phyloP scores from a whole-genome alignment of 2,888 invertebrate genomes.

The Cabera pusaria region DNA sequence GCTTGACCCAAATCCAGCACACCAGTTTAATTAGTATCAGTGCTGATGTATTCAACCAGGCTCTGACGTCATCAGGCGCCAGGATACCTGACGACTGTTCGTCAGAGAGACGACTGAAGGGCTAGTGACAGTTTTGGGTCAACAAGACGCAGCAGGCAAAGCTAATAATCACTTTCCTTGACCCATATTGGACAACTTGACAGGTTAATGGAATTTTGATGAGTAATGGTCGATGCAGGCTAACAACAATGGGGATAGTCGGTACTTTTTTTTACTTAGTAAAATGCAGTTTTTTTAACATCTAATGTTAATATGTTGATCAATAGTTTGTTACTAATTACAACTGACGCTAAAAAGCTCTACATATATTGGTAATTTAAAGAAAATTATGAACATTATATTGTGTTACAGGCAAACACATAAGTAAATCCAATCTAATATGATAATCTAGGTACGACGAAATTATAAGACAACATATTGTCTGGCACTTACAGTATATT shows the following conservation, averaged over 20 bases:
- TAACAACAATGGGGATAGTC: no score
- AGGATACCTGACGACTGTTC: slow-evolving; percentile 13
- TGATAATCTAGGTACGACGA: no score
- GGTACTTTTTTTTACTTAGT: neutral
- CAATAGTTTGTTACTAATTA: no score
- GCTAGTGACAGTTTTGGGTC: slow-evolving; percentile 18
- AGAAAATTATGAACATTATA: no score
- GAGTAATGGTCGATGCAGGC: slow-evolving; percentile 9
- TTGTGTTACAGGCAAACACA: no score
- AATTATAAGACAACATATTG: no score
- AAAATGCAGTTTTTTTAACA: no score
- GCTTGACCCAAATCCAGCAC: slow-evolving; percentile 2
- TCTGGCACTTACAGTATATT: no score
- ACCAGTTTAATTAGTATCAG: slow-evolving; percentile 8
- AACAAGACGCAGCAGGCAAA: slow-evolving; percentile 10
- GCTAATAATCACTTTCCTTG: slow-evolving; percentile 28
- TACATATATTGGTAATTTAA: no score
- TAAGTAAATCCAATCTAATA: no score
- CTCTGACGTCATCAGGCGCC: slow-evolving; percentile 16
- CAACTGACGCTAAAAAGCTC: no score
- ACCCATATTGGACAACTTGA: slow-evolving; percentile 25
- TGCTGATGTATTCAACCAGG: slow-evolving; percentile 14
- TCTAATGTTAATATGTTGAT: no score
- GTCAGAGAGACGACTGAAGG: slow-evolving; percentile 18
- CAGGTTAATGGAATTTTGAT: slow-evolving; percentile 27